phyloP scores from a whole-genome alignment of 2,113 vertebrate species.

The Brienomyrus longianalis region DNA sequence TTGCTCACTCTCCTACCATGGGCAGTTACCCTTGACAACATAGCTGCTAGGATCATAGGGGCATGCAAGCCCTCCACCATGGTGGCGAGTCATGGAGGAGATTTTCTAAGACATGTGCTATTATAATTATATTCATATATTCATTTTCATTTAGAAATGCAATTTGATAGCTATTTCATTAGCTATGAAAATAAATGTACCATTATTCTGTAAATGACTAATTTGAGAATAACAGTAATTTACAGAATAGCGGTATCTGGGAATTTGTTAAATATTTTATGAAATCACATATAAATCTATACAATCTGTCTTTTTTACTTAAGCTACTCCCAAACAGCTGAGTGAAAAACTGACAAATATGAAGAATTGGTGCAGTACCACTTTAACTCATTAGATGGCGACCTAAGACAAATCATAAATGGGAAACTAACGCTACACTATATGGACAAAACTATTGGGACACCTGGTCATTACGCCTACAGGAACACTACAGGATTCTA shows the following conservation, averaged over 20 bases:
- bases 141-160: neutral
- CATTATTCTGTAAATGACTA: neutral
- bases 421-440: neutral
- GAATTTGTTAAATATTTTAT: neutral
- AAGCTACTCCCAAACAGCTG: neutral
- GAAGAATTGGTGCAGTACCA: neutral
- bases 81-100: no score
- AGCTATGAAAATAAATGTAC: neutral
- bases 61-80: no score
- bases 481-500: neutral
- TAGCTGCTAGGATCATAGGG: no score
- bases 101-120: no score
- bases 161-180: neutral
- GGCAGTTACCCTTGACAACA: no score
- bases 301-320: neutral
- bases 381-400: neutral
- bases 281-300: neutral
- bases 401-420: neutral
- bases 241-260: neutral
- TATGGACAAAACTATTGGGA: neutral
- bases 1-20: no score
- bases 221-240: neutral
- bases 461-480: neutral
- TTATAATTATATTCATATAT: neutral
- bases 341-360: neutral